A percentile compares a stretch with the other conserved stretches of the same genome.
These are phyloP conservation scores for Florisuga fusca DNA, from an alignment of 2,797 vertebrate species.

Conservation along the genomic window DNA sequence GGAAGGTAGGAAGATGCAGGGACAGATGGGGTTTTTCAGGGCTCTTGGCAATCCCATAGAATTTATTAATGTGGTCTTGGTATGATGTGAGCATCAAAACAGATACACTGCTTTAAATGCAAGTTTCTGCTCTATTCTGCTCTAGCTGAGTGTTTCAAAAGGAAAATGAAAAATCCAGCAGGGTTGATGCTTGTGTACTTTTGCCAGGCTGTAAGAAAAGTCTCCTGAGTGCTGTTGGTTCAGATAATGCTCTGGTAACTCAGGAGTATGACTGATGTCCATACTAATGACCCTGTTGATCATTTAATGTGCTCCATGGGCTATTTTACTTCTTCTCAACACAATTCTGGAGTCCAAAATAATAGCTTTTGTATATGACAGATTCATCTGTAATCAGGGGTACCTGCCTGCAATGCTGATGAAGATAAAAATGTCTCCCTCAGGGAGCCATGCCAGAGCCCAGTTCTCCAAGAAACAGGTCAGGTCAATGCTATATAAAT, in stretches of 20 bases:
- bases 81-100: background rate
- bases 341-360: background rate
- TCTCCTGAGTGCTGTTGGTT: background rate
- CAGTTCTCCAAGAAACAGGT: background rate
- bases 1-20: fast-evolving
- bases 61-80: background rate
- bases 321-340: background rate
- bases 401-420: background rate
- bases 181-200: background rate
- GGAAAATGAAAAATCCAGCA: background rate
- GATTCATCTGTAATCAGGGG: background rate
- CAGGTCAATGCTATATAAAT: background rate
- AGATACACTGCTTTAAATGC: background rate
- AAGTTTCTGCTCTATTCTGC: background rate
- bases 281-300: background rate
- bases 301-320: background rate
- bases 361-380: background rate
- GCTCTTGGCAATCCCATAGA: background rate
- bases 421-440: background rate
- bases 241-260: background rate
- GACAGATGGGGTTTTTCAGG: background rate
- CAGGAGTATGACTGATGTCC: background rate
- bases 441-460: background rate
- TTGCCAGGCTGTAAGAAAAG: background rate
- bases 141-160: background rate